Evolutionary conservation across 2,888 invertebrate species (phyloP), one percentile per base, ranked within the genome.

Genomic region (Heliconius hortense): DNA sequence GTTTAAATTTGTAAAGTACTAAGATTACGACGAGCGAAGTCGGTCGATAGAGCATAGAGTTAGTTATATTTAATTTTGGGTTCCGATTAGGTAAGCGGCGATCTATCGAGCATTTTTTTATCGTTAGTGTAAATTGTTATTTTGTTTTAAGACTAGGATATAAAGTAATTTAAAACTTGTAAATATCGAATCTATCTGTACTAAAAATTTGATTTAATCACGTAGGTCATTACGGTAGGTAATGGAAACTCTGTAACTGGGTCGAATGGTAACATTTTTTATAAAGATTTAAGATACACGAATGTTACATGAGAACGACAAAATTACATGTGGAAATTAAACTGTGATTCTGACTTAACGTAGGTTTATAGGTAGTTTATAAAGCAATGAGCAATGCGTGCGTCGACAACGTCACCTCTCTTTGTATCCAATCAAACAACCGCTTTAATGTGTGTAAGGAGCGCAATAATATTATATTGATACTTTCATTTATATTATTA

Each of bases 291-390:
- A 35, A 69, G 62, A 70, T 43, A 63, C 73, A 73, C 68, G 48
- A 74, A 75, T 59, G 59, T 64, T 59, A 70, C 24, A 68, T 64
- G 31, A 43, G 39, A 71, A 70, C 59, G 71, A 71, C 63, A 64
- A 74, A 74, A 75, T 64, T 71, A 91, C 91, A 93, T 89, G 88
- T 92, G 93, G 90, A 93, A 93, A 94, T 93, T 92, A 92, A 94
- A 92, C 94, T 94, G 94, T 94, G 94, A 94, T 94, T 94, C 94
- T 94, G 93, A 92, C 92, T 92, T 89, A 91, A 92, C 86, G 87
- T 94, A 94, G 91, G 89, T 87, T 90, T 79, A 86, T 91, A 92
- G 88, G 87, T 93, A 92, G 88, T 85, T 87, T 91, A 90, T 86
- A 89, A 85, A 88, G 86, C 87, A 87, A 84, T 84, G 85, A 86